These are phyloP conservation scores for Calcarius ornatus DNA, from an alignment of 2,113 vertebrate species.

Conservation along the genomic window DNA sequence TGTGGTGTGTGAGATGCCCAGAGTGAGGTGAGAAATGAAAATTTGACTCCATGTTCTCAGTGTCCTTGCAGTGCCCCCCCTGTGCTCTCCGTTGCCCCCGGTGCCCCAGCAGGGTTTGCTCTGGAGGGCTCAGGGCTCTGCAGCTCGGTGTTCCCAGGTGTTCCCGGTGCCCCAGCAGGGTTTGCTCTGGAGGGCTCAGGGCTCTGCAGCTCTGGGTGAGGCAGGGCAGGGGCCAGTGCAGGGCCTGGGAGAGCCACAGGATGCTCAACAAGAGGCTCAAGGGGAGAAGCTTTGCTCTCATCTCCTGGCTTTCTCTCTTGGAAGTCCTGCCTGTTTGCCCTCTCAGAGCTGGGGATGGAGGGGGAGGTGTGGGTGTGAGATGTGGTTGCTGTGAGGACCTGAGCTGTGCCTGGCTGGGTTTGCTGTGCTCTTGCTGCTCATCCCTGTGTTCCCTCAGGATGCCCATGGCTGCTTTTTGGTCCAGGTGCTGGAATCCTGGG, in stretches of 20 bases:
- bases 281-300: not conserved
- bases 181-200: fast-evolving
- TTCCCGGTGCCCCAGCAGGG: too few species aligned
- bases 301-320: not conserved
- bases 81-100: fast-evolving
- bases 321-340: not conserved
- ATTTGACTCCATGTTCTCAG: too few species aligned
- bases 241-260: not conserved
- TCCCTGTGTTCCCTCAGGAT: not conserved
- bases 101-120: not conserved
- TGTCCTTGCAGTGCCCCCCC: not conserved
- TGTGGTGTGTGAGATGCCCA: too few species aligned
- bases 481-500: not conserved
- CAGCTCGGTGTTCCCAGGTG: too few species aligned
- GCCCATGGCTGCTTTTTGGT: not conserved
- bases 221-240: not conserved
- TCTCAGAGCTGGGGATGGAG: not conserved
- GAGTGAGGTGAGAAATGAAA: too few species aligned
- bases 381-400: not conserved
- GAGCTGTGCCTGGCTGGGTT: not conserved
- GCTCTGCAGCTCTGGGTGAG: not conserved
- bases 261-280: fast-evolving
- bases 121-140: fast-evolving
- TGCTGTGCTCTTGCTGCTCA: not conserved
- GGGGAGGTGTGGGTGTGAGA: not conserved